phyloP scores from a whole-genome alignment of 2,797 vertebrate genomes.

The Phoxinus dragarum region DNA sequence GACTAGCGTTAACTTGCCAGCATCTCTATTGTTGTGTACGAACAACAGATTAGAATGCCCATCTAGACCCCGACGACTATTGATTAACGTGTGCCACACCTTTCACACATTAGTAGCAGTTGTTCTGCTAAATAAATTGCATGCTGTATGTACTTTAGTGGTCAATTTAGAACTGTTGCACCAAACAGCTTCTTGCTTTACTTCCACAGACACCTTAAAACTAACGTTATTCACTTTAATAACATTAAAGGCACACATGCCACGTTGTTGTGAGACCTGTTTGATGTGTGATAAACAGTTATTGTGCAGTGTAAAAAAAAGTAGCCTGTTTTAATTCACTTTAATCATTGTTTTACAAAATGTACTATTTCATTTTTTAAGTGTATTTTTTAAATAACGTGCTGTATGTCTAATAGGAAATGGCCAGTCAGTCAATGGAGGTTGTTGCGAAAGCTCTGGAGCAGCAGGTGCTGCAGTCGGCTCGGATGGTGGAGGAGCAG shows the following conservation, averaged over 20 bases:
- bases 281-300: neutral
- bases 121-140: neutral
- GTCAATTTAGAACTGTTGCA: neutral
- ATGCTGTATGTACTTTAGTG: neutral
- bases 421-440: conserved; percentile 84
- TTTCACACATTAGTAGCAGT: neutral
- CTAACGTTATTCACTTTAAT: neutral
- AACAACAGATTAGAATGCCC: no score
- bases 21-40: conserved; percentile 10
- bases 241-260: neutral
- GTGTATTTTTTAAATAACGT: neutral
- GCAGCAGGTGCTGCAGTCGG: conserved; percentile 86
- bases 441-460: conserved; percentile 88
- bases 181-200: neutral
- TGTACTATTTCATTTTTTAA: neutral
- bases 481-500: conserved; percentile 89
- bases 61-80: neutral
- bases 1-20: neutral
- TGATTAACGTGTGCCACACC: neutral
- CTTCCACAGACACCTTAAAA: neutral
- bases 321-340: neutral
- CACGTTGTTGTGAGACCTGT: neutral
- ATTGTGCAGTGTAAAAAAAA: neutral
- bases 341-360: neutral
- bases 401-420: conserved; percentile 60